Evolutionary conservation across 1,140 invertebrate genomes (phyloP), one percentile per base, ranked within the genome.

Genomic region (Procambarus clarkii): DNA sequence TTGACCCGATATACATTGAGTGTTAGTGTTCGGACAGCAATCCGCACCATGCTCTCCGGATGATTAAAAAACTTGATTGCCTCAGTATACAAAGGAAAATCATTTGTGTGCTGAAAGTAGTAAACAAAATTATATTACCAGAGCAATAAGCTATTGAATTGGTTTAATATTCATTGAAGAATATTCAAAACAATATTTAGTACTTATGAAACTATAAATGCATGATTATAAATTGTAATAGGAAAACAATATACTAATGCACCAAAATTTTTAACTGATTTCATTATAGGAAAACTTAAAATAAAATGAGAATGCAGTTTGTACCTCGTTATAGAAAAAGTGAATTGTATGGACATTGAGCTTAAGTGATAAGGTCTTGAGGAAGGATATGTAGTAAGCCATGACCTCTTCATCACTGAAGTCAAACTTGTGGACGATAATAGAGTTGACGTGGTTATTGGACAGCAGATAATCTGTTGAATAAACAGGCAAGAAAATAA

Each of bases 401-500:
- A 99, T 99, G 3, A 99, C 98, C 96, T 99, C 99, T 95, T 99
- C 99, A 95, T 99, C 99, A 21, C 98, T 98, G 94, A 99, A 99
- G 95, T 99, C 99, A 96, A 99, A 99, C 95, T 99, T 99, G 95
- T 99, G 99, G 69, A 99, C 98, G 94, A 99, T 99, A 94, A 99
- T 99, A 60, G 98, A 98, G 95, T 99, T 99, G 34, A 99, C 98
- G 95, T 99, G 98, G 95, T 99, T 99, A 95, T 99, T 99, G 94
- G 98, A 99, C 24, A 99, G 95, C 86, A 99, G 95, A 95, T 99
- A 99, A 97, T 99, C 98, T 99, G 95, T 92, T 97, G 97, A 87
- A 93, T 88, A 93, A 74, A 69, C 18, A 69, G 13, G 21, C 64
- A 69, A 18, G 13, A 21, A n/a, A 9, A 13, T 54, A 54, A 5